Conservation (phyloP, 2,113 vertebrate species). For the Microtus montanus region DNA sequence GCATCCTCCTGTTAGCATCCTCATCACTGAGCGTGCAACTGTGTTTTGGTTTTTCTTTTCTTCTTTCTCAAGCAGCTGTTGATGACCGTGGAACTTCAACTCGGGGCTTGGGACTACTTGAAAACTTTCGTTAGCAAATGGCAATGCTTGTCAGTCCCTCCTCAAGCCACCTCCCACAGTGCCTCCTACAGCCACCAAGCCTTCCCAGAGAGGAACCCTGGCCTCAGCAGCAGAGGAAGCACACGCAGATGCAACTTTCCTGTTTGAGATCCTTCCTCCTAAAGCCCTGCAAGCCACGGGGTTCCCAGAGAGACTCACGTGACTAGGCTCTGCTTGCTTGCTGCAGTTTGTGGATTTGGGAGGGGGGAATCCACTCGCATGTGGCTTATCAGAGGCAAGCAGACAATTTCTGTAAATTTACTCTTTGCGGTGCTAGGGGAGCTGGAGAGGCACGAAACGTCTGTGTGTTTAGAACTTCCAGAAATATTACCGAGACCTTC, state of each 20-base stretch:
- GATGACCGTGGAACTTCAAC: not conserved
- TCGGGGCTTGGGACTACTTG: not conserved
- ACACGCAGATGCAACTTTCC: not conserved
- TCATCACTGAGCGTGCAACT: not conserved
- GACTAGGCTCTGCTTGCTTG: not conserved
- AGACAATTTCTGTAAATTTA: not conserved
- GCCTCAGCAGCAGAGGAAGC: not conserved
- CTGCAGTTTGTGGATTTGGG: not conserved
- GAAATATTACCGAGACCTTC: not conserved
- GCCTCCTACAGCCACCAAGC: too few species aligned
- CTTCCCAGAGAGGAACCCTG: not conserved
- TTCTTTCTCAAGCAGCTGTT: not conserved
- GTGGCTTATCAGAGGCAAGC: not conserved
- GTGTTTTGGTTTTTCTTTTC: not conserved
- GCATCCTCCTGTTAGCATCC: not conserved
- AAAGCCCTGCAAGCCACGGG: not conserved
- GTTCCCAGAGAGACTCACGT: not conserved
- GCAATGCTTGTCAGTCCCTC: not conserved
- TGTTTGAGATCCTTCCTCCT: not conserved
- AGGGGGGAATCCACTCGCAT: too few species aligned
- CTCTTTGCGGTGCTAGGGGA: rapidly evolving
- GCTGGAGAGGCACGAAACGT: not conserved
- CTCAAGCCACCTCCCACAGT: not conserved
- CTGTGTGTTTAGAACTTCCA: not conserved
- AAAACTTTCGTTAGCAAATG: not conserved